A percentile compares a stretch with the other conserved stretches of the same genome.
phyloP scores from a whole-genome alignment of 2,113 vertebrate species.

The Corvus moneduloides region DNA sequence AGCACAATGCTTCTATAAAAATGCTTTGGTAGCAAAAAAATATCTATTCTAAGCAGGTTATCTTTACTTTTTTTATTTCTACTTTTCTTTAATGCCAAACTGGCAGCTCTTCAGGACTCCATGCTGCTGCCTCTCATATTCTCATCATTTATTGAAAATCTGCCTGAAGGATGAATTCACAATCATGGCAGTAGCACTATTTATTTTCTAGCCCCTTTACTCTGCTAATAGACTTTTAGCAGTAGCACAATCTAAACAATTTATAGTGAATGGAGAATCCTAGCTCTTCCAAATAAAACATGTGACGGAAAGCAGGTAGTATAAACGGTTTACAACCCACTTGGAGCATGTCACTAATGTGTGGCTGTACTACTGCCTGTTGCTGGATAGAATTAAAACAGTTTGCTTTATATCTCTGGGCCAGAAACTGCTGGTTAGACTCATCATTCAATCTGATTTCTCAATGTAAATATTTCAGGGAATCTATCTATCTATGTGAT shows the following conservation, averaged over 20 bases:
- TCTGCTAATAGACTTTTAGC: neutral
- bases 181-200: neutral
- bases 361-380: neutral
- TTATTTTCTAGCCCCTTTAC: neutral
- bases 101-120: neutral
- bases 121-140: neutral
- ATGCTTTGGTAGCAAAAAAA: neutral
- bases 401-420: neutral
- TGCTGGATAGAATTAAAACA: neutral
- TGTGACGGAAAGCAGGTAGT: neutral
- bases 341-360: neutral
- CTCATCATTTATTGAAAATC: slow-evolving; percentile 37
- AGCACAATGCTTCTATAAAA: neutral
- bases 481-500: neutral
- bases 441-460: neutral
- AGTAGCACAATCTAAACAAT: neutral
- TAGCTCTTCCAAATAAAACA: neutral
- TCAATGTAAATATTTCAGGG: neutral
- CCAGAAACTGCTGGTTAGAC: neutral
- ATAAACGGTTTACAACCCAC: neutral
- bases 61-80: neutral
- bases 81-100: neutral
- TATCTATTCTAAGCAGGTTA: neutral
- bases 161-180: slow-evolving; percentile 12
- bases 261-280: neutral